Evolutionary conservation across 2,888 invertebrate genomes (phyloP), one percentile per base, ranked within the genome.

Genomic region (Nycteola revayana): DNA sequence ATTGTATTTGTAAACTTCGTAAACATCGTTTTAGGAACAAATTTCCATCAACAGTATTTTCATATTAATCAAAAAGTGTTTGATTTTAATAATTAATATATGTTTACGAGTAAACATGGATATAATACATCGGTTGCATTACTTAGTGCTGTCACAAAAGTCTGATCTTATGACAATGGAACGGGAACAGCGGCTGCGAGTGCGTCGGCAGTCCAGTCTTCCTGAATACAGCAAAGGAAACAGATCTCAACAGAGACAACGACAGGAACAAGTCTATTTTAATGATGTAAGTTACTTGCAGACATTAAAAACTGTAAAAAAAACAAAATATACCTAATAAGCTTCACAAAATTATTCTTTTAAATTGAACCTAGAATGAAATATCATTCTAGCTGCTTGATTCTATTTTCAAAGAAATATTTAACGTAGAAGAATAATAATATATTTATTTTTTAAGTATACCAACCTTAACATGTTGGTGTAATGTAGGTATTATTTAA

Each of bases 141-240:
- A 90, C 55, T 67, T 90, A 45, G 88, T 89, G 55, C 59, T 90
- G 22, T 81, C 89, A 1, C 89, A 90, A 63, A 90, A 89, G 54
- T 87, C 87, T 10, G 89, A 89, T 60, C 63, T 90, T 41, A 79
- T 89, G 86, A 88, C 86, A 1, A 84, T 89, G 82, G 89, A 89
- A 28, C 65, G 88, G 33, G 89, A 88, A 52, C 86, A 89, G 54
- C 71, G 86, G 45, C 64, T 83, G 74, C 75, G 86, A 46, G 77
- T 88, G 58, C 74, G 87, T 8, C 74, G 89, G 1, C 88, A 89
- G 42, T 86, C 88, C 28, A 89, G 89, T 60, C 75, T 89, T 36
- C 89, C 89, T 3, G 89, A 89, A 42, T 84, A 88, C 52, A 86
- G 77, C 59, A 83, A 76, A 64, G 69, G 79, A 8, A 81, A 72